phyloP scores from a whole-genome alignment of 2,113 vertebrate genomes.

The Taxidea taxus region DNA sequence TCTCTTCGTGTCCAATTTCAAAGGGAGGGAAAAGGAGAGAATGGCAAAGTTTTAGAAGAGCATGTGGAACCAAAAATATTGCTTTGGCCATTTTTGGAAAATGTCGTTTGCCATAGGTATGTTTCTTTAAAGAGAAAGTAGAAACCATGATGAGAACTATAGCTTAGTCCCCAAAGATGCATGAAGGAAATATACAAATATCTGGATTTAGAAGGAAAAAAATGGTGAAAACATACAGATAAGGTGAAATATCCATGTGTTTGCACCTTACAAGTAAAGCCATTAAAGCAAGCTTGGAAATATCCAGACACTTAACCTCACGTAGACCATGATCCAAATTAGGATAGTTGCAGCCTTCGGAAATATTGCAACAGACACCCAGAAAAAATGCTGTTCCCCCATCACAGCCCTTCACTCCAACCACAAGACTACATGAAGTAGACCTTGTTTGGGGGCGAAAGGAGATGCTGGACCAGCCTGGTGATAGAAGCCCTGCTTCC shows the following conservation, averaged over 20 bases:
- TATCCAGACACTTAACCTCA: not conserved
- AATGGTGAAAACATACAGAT: not conserved
- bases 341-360: not conserved
- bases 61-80: not conserved
- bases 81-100: not conserved
- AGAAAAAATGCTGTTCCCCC: not conserved
- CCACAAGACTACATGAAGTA: not conserved
- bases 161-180: not conserved
- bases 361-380: not conserved
- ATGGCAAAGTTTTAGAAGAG: not conserved
- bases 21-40: not conserved
- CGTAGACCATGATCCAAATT: not conserved
- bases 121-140: not conserved
- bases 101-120: not conserved
- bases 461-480: not conserved
- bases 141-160: not conserved
- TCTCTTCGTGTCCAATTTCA: not conserved
- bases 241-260: not conserved
- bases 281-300: not conserved
- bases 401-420: not conserved
- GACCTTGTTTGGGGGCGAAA: not conserved
- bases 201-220: not conserved
- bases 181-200: not conserved
- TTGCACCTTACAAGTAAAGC: not conserved
- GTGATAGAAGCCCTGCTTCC: not conserved